Evolutionary conservation across 2,113 vertebrate genomes (phyloP).

Genomic region (Pluvialis apricaria): DNA sequence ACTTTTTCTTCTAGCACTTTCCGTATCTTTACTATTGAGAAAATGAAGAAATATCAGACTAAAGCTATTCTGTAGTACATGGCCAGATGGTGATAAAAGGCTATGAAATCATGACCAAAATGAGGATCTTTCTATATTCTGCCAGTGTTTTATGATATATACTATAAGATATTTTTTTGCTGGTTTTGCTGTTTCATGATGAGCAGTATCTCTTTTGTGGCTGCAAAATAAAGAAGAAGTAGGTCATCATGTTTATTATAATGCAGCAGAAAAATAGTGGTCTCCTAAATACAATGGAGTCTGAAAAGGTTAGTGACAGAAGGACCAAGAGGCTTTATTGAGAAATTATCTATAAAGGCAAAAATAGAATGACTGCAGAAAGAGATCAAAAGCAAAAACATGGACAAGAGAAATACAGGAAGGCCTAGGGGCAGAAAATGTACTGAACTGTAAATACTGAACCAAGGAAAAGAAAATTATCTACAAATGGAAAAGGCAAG

Average conservation of each 20-base stretch:
- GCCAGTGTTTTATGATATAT: not conserved
- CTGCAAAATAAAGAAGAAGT: not conserved
- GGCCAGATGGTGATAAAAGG: not conserved
- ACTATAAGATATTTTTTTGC: not conserved
- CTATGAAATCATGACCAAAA: not conserved
- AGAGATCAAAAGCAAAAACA: not conserved
- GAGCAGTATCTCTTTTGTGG: not conserved
- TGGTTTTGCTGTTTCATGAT: not conserved
- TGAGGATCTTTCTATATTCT: not conserved
- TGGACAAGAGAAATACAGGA: not conserved
- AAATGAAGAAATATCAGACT: not conserved
- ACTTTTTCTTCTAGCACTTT: not conserved
- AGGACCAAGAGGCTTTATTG: not conserved
- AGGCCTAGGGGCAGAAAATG: not conserved
- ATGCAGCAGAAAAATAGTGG: not conserved
- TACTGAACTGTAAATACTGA: not conserved
- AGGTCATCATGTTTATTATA: not conserved
- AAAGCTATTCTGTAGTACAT: not conserved
- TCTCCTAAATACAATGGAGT: not conserved
- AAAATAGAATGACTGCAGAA: not conserved
- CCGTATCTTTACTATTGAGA: not conserved
- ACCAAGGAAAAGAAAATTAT: not conserved
- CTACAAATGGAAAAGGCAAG: not conserved
- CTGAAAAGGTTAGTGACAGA: not conserved
- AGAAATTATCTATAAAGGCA: not conserved